These are phyloP conservation scores for Cepaea hortensis DNA, from an alignment of 2,888 invertebrate species.

Conservation along the genomic window DNA sequence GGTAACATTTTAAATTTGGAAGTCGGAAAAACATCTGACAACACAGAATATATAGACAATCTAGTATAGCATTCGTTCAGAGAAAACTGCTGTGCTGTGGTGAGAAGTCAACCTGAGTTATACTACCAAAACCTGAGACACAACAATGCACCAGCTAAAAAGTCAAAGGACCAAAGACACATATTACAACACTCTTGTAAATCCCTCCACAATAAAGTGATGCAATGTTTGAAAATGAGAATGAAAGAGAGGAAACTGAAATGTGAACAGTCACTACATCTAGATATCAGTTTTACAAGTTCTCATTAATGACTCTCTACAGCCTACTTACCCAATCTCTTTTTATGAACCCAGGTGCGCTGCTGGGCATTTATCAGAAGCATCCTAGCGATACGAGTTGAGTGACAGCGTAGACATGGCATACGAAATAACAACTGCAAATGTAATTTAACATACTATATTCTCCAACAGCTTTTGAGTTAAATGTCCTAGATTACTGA, in stretches of 20 bases:
- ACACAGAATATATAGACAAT: background rate
- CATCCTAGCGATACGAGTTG: constrained; percentile 22
- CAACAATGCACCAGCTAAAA: background rate
- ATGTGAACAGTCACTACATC: background rate
- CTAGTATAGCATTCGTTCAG: background rate
- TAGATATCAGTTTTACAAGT: background rate
- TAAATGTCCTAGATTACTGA: too few relatives aligned
- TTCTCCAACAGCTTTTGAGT: background rate
- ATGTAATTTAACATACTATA: constrained; percentile 13
- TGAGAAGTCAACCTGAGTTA: background rate
- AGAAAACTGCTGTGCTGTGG: constrained; percentile 9
- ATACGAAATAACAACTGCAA: constrained; percentile 26
- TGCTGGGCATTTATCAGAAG: constrained; percentile 28
- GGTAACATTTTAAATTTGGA: constrained; percentile 10
- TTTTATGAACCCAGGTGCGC: constrained; percentile 20
- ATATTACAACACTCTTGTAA: too few relatives aligned
- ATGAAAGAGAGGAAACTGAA: background rate
- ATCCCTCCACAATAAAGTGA: too few relatives aligned
- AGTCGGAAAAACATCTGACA: constrained; percentile 37
- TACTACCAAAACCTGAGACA: background rate
- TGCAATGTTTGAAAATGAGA: too few relatives aligned
- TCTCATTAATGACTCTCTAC: background rate
- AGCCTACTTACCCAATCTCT: constrained; percentile 31
- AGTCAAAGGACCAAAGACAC: background rate
- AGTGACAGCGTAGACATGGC: background rate